Evolutionary conservation across 2,113 vertebrate genomes (phyloP), one percentile per base, ranked within the genome.

Genomic region (Pachypanchax playfairii): DNA sequence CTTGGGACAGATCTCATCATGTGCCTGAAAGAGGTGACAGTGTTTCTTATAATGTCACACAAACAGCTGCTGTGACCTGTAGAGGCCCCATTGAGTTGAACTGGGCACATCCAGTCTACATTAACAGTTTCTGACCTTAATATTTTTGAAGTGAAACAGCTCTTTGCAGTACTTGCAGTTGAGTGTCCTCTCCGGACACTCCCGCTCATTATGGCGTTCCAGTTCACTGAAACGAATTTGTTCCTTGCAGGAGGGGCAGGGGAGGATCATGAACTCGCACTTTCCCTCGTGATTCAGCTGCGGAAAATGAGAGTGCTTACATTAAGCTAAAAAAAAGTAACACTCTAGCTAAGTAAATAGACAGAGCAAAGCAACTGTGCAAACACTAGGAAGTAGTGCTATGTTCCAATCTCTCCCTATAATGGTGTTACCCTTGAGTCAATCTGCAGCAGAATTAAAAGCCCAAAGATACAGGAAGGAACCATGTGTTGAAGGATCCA

Each of bases 1-100:
- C 63, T 95, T 94, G 39, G 94, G 95, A 73, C 97, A 99, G 69
- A 95, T 92, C 36, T 95, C 94, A 0, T 94, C 92, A 22, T 99
- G 97, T 0, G 93, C 95, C 97, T 99, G 64, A 1, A 56, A 55
- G 22, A 46, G 35, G 46, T 2, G 6, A 5, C 21, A 20, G 3
- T 13, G 17, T 70, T 50, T 33, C 20, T 41, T 36, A 61, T 57
- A 31, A 22, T 26, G 26, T 20, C 31, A 36, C 20, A 47, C 17
- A 61, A 49, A 13, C 21, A 31, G 47, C 18, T 15, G 22, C 71
- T 17, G 60, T 46, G 35, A 36, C 41, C 49, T 42, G 22, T 46
- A n/a, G 15, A 22, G 6, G 41, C 60, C 28, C 9, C 42, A 36
- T 47, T 12, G 6, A 21, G 38, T 18, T 17, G 4, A 53, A 58